Base-by-base conservation (phyloP, 2,888 invertebrate species). In the Molorchus minor region DNA sequence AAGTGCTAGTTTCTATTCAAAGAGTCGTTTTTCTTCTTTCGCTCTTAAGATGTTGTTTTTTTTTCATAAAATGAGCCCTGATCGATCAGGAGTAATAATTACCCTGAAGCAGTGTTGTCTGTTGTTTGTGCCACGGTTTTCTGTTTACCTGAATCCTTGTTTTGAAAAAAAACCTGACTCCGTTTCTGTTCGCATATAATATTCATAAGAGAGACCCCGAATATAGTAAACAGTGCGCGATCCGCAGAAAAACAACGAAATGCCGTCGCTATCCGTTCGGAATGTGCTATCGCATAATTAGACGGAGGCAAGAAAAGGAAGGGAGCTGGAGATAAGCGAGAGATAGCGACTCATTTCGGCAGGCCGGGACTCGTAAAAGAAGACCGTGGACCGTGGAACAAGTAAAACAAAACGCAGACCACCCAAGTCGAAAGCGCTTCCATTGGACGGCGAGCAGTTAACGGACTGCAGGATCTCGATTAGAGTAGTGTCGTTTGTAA, bases 321-420 rank as follows among this genome's bases (percentile, higher is more conserved):
- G 68, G 68, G 58, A 69, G 67, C 70, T 63, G 69, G 67, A 65
- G 70, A 70, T 69, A 67, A 68, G 68, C 58, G 62, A 68, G 67
- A 69, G 68, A 69, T 68, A 69, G 68, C 55, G 53, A 62, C 67
- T 67, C 58, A 68, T 65, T 69, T 69, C 67, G 69, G 67, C 66
- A 56, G 56, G 51, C 56, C 45, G 59, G 58, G 56, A 58, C 61
- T 59, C 55, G 59, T 64, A 64, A 70, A n/a, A 70, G 61, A 61
- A 59, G 67, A 64, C 63, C 58, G 56, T 69, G 65, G 67, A 64
- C 63, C 58, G 56, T 69, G 65, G 68, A 68, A 73, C 74, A 72
- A 78, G 77, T 79, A 80, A 79, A 79, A 79, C 79, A 79, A 79
- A 79, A 78, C 77, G 75, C 72, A 70, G 80, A 78, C 80, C 80